A percentile compares a stretch with the other conserved stretches of the same genome.
phyloP scores from a whole-genome alignment of 1,140 invertebrate species.

The Agraylea sexmaculata region DNA sequence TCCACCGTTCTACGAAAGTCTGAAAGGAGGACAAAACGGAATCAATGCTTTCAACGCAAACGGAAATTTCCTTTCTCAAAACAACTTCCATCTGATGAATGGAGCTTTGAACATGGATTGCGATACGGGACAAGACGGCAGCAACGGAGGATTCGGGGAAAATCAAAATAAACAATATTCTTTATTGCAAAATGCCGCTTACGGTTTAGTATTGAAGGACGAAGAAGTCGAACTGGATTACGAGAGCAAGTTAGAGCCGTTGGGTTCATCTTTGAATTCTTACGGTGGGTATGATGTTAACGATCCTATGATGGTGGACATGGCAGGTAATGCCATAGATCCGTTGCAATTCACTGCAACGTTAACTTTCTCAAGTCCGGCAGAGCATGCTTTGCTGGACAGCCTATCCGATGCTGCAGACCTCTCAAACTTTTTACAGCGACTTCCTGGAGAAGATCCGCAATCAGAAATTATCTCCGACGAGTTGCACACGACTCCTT shows the following conservation, averaged over 20 bases:
- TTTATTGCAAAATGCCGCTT: constrained; percentile 68
- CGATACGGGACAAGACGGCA: constrained; percentile 46
- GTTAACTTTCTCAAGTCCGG: constrained; percentile 60
- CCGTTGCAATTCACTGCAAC: constrained; percentile 71
- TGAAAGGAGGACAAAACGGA: constrained; percentile 61
- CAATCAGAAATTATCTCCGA: constrained; percentile 49
- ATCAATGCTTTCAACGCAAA: constrained; percentile 40
- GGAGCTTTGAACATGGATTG: constrained; percentile 61
- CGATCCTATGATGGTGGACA: constrained; percentile 70
- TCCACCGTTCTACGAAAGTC: constrained; percentile 73
- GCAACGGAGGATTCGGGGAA: constrained; percentile 34
- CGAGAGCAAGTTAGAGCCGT: constrained; percentile 56
- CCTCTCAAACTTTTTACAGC: constrained; percentile 55
- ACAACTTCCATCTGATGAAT: constrained; percentile 45
- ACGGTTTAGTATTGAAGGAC: constrained; percentile 64
- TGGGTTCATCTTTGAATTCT: constrained; percentile 41
- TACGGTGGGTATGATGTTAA: constrained; percentile 60
- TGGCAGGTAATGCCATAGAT: constrained; percentile 63
- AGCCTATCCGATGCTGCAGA: constrained; percentile 62
- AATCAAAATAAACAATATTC: constrained; percentile 58
- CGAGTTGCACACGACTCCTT: constrained; percentile 37
- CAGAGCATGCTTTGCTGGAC: constrained; percentile 60
- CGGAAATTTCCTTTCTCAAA: constrained; percentile 33
- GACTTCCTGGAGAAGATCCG: constrained; percentile 47
- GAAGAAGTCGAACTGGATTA: constrained; percentile 61